These are phyloP conservation scores for Stenurella melanura DNA, from an alignment of 2,888 invertebrate genomes.

Conservation along the genomic window DNA sequence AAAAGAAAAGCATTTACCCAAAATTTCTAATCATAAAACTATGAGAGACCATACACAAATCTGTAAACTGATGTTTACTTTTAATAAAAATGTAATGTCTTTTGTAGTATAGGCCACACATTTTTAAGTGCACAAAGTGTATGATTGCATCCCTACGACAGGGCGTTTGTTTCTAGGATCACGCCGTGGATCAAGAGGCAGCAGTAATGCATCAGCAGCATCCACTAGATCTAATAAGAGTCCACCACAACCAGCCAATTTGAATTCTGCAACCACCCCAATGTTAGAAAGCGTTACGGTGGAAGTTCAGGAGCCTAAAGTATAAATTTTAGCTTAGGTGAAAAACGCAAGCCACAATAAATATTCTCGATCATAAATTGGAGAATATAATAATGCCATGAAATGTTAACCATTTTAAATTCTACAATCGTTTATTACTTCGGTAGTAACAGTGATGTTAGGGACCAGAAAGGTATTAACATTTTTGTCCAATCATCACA, in stretches of 20 bases:
- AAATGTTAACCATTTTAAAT: conserved; percentile 42
- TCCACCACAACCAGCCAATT: conserved; percentile 68
- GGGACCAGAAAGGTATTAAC: conserved; percentile 69
- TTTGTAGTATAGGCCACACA: conserved; percentile 1
- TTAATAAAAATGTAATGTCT: background rate
- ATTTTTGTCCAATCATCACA: conserved; percentile 71
- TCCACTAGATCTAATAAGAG: conserved; percentile 82
- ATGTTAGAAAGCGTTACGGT: conserved; percentile 82
- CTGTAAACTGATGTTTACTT: background rate
- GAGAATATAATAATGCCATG: conserved; percentile 4
- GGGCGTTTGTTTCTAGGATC: conserved; percentile 75
- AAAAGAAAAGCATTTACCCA: no score
- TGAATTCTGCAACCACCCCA: conserved; percentile 70
- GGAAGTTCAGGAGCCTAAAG: conserved; percentile 83
- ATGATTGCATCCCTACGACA: conserved; percentile 50
- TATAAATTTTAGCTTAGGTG: conserved; percentile 49
- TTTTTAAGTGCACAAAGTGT: background rate
- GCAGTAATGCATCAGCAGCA: conserved; percentile 86
- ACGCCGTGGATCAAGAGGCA: conserved; percentile 84
- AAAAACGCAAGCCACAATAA: conserved; percentile 68
- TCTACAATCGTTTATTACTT: conserved; percentile 64
- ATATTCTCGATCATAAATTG: conserved; percentile 20
- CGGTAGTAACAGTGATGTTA: conserved; percentile 70
- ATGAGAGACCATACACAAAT: conserved; percentile 1
- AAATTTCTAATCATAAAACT: background rate